Conservation (phyloP, 2,888 invertebrate species). For the Drosophila colorata region DNA sequence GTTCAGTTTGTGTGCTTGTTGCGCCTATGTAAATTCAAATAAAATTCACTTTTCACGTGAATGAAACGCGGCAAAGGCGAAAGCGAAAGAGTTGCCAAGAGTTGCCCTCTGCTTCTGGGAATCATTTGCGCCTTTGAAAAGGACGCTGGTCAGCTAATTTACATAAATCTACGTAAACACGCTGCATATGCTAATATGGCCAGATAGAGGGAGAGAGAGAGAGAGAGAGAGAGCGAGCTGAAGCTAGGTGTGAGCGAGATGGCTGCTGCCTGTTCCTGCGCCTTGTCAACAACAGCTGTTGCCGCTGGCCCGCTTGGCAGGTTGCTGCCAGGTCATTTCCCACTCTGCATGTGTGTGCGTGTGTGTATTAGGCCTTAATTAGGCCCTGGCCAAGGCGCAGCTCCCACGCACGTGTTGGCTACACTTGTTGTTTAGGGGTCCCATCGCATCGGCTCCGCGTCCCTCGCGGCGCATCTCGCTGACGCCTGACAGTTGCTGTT, state of each 20-base stretch:
- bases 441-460: neutral
- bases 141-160: slow-evolving; percentile 62
- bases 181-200: slow-evolving; percentile 5
- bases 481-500: slow-evolving; percentile 71
- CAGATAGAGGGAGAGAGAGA: neutral
- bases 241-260: slow-evolving; percentile 6
- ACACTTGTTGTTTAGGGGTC: slow-evolving; percentile 45
- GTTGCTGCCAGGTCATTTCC: slow-evolving; percentile 8
- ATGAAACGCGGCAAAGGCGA: slow-evolving; percentile 55
- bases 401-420: slow-evolving; percentile 74
- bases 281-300: slow-evolving; percentile 42
- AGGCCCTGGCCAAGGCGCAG: slow-evolving; percentile 49
- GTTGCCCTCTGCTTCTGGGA: slow-evolving; percentile 61
- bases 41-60: slow-evolving; percentile 67
- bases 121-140: slow-evolving; percentile 70
- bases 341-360: neutral
- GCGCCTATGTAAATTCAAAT: slow-evolving; percentile 60
- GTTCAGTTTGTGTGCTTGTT: slow-evolving; percentile 14
- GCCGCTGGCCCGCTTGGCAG: too few species aligned
- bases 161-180: slow-evolving; percentile 73
- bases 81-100: slow-evolving; percentile 48
- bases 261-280: neutral
- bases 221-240: neutral
- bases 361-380: slow-evolving; percentile 45
- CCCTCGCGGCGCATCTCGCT: neutral